A percentile compares a stretch with the other conserved stretches of the same genome.
phyloP scores from a whole-genome alignment of 2,888 invertebrate genomes.

The Eulithis testata region DNA sequence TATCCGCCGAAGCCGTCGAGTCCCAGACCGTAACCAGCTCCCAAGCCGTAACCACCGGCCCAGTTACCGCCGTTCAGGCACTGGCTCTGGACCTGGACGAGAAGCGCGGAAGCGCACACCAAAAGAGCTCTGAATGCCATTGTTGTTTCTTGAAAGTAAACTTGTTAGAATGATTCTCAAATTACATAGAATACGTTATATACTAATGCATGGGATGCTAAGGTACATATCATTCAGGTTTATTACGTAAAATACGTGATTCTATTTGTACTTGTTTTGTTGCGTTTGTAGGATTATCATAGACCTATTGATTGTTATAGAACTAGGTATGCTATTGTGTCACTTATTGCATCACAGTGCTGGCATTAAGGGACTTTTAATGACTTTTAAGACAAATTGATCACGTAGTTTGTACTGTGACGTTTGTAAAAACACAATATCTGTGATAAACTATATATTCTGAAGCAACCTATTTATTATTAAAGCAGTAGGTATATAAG shows the following conservation, averaged over 20 bases:
- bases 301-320: neutral
- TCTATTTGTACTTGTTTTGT: constrained; percentile 11
- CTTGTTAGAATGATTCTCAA: constrained; percentile 14
- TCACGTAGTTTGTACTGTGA: too few species aligned
- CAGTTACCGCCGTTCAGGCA: constrained; percentile 17
- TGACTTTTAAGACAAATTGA: too few species aligned
- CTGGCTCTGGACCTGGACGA: constrained; percentile 29
- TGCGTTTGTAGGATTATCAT: neutral
- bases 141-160: constrained; percentile 24
- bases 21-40: constrained; percentile 8
- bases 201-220: constrained; percentile 1
- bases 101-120: constrained; percentile 36
- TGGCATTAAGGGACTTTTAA: too few species aligned
- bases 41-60: constrained; percentile 2
- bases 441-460: too few species aligned
- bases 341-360: neutral
- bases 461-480: too few species aligned
- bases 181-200: constrained; percentile 6
- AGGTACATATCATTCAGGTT: neutral
- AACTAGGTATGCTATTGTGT: constrained; percentile 10
- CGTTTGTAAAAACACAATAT: too few species aligned
- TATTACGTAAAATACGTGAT: constrained; percentile 21
- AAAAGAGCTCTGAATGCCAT: constrained; percentile 33
- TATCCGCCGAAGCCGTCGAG: constrained; percentile 9
- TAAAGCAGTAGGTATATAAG: too few species aligned